Conservation (phyloP, 2,888 invertebrate genomes). For the Ichneumon xanthorius region DNA sequence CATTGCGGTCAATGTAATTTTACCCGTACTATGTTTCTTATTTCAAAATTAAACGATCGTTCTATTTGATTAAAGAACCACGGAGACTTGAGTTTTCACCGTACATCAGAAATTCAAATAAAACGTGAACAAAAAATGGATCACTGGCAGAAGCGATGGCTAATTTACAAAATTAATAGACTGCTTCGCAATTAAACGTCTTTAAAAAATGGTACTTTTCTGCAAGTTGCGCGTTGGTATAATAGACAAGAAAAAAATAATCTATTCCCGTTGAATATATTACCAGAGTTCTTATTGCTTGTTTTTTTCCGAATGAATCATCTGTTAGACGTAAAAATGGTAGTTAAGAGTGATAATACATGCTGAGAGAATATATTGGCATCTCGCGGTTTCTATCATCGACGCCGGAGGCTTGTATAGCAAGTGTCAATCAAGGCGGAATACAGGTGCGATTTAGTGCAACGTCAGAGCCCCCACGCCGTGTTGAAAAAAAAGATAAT, state of each 20-base stretch:
- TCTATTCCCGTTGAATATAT: background rate
- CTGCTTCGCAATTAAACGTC: too few species aligned
- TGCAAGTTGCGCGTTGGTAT: background rate
- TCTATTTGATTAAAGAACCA: too few species aligned
- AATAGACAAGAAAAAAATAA: slow-evolving; percentile 1
- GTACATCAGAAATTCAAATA: too few species aligned
- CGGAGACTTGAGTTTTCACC: too few species aligned
- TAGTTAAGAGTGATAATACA: background rate
- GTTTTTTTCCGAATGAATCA: slow-evolving; percentile 29
- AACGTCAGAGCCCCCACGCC: background rate
- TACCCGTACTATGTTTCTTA: too few species aligned
- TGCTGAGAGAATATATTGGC: background rate
- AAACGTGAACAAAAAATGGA: too few species aligned
- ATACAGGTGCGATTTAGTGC: background rate
- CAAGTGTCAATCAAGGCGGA: background rate
- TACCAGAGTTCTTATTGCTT: background rate
- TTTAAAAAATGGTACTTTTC: background rate
- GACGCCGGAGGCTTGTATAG: background rate
- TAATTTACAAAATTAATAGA: too few species aligned
- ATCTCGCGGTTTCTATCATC: slow-evolving; percentile 18
- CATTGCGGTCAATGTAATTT: too few species aligned
- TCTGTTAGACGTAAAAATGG: background rate
- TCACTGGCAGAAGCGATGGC: too few species aligned
- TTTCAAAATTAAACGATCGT: background rate
- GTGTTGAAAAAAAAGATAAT: background rate